phyloP scores from a whole-genome alignment of 37 sponge, comb jelly and placozoan species.

The Aphrocallistes beatrix region DNA sequence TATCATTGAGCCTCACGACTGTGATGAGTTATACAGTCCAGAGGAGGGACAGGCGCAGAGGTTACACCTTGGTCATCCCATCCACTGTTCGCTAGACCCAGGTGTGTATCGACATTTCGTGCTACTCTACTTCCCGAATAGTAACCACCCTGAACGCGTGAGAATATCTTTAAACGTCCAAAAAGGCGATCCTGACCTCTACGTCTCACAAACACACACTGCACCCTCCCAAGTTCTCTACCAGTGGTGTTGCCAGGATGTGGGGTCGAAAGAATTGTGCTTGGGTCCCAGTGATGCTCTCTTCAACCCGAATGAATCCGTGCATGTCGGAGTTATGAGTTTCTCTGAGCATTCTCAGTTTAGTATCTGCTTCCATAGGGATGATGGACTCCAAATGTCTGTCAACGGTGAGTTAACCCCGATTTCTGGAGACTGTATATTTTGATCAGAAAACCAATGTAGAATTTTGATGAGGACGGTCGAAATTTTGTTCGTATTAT shows the following conservation, averaged over 20 bases:
- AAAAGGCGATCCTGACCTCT: slow-evolving; percentile 46
- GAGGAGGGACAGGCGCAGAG: slow-evolving; percentile 48
- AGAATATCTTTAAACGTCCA: slow-evolving; percentile 22
- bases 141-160: slow-evolving; percentile 27
- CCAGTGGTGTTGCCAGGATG: slow-evolving; percentile 49
- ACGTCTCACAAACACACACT: slow-evolving; percentile 40
- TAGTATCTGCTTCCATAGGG: slow-evolving; percentile 29
- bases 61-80: slow-evolving; percentile 32
- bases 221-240: slow-evolving; percentile 40
- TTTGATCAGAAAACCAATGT: too few species aligned
- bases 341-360: slow-evolving; percentile 41
- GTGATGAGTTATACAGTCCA: slow-evolving; percentile 38
- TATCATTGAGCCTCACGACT: slow-evolving; percentile 49
- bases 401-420: background rate
- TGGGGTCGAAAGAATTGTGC: slow-evolving; percentile 21
- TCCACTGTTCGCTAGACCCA: slow-evolving; percentile 13
- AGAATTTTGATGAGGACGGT: too few species aligned
- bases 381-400: background rate
- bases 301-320: slow-evolving; percentile 21
- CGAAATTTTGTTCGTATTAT: too few species aligned
- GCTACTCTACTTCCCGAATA: slow-evolving; percentile 44
- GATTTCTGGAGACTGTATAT: too few species aligned
- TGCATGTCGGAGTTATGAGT: slow-evolving; percentile 48
- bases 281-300: slow-evolving; percentile 24
- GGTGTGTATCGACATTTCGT: slow-evolving; percentile 53